Base-by-base conservation (phyloP, 1,140 invertebrate genomes). In the Hesperophylax magnus region DNA sequence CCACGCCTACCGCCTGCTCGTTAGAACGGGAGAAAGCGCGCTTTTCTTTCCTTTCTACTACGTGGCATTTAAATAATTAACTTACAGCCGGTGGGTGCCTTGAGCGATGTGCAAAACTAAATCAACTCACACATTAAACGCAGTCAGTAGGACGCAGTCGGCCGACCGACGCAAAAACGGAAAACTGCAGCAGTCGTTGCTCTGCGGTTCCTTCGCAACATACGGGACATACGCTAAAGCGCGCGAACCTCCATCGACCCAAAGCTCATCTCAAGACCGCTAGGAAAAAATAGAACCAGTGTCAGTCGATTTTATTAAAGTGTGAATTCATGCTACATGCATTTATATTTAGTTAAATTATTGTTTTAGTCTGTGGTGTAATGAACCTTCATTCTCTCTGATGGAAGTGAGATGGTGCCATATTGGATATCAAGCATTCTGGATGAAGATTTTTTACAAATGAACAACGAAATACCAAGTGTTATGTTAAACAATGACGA, bases 41-140 rank as follows among this genome's bases (percentile, higher is more conserved):
- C 61, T 17, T 22, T 24, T 67, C 63, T 27, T 17, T 17, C 67
- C 67, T 71, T 20, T 71, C 34, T 71, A 71, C 67, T 71, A 47
- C 14, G 22, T 17, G 22, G 24, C 63, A 9, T n/a, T n/a, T 3
- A 14, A n/a, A n/a, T 67, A 31, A 67, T 31, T 20, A 24, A 22
- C 24, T 67, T 24, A 20, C 58, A 11, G 63, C 27, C 24, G 67
- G 15, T 39, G 6, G 34, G 67, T n/a, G 39, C 18, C 67, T 47
- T 18, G 31, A 71, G 67, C 67, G n/a, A 71, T 67, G 63, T 67
- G 63, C 67, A 14, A 71, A 71, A 52, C 34, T 52, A 47, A 71
- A 71, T 71, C 67, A 24, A 27, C 61, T 58, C n/a, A 71, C 22
- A 31, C 67, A 24, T 20, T 52, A 47, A 71, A 71, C 67, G 67